Conservation (phyloP, 2,888 invertebrate genomes). For the Nyleta sp. region DNA sequence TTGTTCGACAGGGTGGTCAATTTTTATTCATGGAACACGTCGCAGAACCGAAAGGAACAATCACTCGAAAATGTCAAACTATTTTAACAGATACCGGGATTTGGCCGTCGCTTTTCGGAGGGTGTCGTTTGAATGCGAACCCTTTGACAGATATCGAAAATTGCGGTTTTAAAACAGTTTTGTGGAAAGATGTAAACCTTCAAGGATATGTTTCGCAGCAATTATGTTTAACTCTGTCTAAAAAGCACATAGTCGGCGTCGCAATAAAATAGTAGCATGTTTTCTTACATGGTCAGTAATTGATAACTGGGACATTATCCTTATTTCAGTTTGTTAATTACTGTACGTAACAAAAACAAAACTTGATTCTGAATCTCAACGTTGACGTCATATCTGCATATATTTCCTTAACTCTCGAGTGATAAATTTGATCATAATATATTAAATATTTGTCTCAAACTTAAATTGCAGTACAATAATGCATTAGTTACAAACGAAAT, state of each 20-base stretch:
- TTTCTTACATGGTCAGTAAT: too few relatives aligned
- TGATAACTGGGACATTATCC: too few relatives aligned
- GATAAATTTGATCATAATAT: too few relatives aligned
- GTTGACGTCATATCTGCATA: too few relatives aligned
- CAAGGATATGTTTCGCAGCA: conserved; percentile 74
- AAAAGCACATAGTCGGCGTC: conserved; percentile 74
- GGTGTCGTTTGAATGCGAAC: conserved; percentile 74
- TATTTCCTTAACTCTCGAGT: too few relatives aligned
- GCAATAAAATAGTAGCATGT: conserved; percentile 74
- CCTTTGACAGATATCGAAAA: conserved; percentile 64
- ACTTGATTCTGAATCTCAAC: too few relatives aligned
- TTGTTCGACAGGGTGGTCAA: too few relatives aligned
- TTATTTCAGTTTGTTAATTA: too few relatives aligned
- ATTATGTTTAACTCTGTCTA: conserved; percentile 73
- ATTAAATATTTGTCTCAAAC: too few relatives aligned
- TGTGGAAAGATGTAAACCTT: conserved; percentile 70
- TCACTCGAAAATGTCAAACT: conserved; percentile 72
- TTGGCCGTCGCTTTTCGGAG: conserved; percentile 78
- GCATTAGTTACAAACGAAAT: too few relatives aligned
- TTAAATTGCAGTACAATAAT: too few relatives aligned
- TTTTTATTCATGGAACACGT: conserved; percentile 78
- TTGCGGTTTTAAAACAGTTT: conserved; percentile 69
- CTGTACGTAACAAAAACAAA: too few relatives aligned
- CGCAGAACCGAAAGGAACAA: conserved; percentile 69
- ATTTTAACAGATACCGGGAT: conserved; percentile 73